Percentiles rank a stretch among this genome's conserved stretches.
phyloP scores from a whole-genome alignment of 2,888 invertebrate genomes.

The Globia sparganii region DNA sequence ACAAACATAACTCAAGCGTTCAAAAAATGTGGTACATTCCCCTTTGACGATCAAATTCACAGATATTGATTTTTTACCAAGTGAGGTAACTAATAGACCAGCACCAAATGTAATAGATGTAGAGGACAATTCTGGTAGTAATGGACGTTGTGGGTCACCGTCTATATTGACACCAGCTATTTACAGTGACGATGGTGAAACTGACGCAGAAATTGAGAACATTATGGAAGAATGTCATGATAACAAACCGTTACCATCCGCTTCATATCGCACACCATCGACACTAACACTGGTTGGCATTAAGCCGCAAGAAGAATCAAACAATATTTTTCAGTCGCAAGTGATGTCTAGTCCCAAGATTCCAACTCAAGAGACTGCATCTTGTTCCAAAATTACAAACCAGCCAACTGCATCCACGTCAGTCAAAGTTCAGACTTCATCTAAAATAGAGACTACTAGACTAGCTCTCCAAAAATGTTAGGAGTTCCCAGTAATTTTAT shows the following conservation, averaged over 20 bases:
- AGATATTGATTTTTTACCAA: constrained; percentile 20
- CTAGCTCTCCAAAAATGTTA: too few species aligned
- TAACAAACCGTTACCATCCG: too few species aligned
- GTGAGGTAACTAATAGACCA: constrained; percentile 22
- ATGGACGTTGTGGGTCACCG: constrained; percentile 2
- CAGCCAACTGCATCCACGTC: constrained; percentile 16
- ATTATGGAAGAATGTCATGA: too few species aligned
- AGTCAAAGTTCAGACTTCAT: too few species aligned
- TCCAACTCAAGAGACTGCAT: constrained; percentile 18
- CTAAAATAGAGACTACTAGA: too few species aligned
- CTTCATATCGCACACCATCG: too few species aligned
- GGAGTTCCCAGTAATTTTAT: too few species aligned
- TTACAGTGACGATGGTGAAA: too few species aligned
- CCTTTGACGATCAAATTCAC: constrained; percentile 3
- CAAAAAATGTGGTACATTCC: constrained; percentile 12
- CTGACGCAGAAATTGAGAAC: too few species aligned
- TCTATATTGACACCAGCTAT: too few species aligned
- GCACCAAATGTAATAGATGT: constrained; percentile 4
- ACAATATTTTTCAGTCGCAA: constrained; percentile 6
- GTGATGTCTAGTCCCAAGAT: constrained; percentile 4
- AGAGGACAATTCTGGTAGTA: background rate
- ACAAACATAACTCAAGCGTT: constrained; percentile 6
- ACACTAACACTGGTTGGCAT: too few species aligned
- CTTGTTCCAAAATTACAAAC: constrained; percentile 11
- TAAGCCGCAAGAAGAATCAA: background rate